Conservation (phyloP, 2,113 vertebrate genomes). For the Seriola rivoliana region DNA sequence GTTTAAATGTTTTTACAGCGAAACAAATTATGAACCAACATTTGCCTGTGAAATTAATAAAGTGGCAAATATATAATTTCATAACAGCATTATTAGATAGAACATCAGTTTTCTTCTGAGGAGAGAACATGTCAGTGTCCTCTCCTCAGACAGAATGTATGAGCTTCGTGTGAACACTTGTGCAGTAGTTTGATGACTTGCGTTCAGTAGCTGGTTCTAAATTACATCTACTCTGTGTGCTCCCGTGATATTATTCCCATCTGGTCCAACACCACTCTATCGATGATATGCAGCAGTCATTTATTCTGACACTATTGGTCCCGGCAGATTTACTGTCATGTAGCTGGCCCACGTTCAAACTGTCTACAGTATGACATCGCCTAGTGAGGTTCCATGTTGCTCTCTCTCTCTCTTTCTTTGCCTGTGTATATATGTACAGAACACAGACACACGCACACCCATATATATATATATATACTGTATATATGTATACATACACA, state of each 20-base stretch:
- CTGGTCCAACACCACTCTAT: conserved; percentile 27
- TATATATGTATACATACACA: background rate
- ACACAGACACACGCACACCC: background rate
- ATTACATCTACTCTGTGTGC: conserved; percentile 20
- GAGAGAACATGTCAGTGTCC: background rate
- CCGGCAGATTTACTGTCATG: conserved; percentile 46
- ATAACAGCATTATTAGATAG: background rate
- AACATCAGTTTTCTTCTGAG: background rate
- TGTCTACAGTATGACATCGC: background rate
- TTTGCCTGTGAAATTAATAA: background rate
- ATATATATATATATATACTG: background rate
- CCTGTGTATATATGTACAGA: background rate
- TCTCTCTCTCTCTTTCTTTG: background rate
- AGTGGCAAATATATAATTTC: background rate
- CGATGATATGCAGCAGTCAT: conserved; percentile 27
- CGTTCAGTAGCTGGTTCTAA: conserved; percentile 35
- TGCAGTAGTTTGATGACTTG: conserved; percentile 22
- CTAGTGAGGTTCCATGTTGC: background rate
- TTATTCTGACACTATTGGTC: conserved; percentile 51
- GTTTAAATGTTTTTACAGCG: background rate
- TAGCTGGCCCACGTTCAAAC: conserved; percentile 38
- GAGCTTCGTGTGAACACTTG: conserved; percentile 14
- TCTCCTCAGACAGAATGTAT: conserved; percentile 16
- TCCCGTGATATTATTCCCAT: conserved; percentile 41
- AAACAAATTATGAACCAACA: background rate